Evolutionary conservation across 2,113 vertebrate genomes (phyloP).

Genomic region (Telmatochromis bifrenatus): DNA sequence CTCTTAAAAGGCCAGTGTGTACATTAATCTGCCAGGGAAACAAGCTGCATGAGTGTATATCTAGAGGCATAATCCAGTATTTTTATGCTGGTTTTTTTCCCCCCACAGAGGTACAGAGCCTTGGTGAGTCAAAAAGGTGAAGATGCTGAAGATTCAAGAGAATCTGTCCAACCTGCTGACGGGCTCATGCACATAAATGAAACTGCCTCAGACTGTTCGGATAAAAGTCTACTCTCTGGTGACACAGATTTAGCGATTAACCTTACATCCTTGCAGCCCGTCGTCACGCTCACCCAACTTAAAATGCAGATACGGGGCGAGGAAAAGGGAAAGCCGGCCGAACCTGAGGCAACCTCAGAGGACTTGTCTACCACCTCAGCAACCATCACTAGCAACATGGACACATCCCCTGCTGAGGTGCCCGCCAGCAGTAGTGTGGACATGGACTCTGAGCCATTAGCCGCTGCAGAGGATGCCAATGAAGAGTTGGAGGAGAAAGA

Average conservation of each 20-base stretch:
- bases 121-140: constrained; percentile 27
- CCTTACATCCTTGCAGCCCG: background rate
- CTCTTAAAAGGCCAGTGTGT: background rate
- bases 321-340: background rate
- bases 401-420: background rate
- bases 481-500: constrained; percentile 21
- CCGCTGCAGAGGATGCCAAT: background rate
- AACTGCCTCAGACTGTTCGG: background rate
- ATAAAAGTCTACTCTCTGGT: background rate
- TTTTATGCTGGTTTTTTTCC: background rate
- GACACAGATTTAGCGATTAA: background rate
- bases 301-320: background rate
- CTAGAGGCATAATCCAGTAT: background rate
- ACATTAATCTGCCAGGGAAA: background rate
- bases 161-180: background rate
- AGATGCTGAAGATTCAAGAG: background rate
- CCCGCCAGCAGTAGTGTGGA: background rate
- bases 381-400: background rate
- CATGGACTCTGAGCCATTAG: background rate
- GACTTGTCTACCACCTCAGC: background rate
- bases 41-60: background rate
- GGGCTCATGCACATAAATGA: background rate
- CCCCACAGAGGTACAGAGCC: constrained; percentile 52
- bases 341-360: background rate
- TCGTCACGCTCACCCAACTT: background rate